Evolutionary conservation across 2,113 vertebrate genomes (phyloP).

Genomic region (Carassius auratus): DNA sequence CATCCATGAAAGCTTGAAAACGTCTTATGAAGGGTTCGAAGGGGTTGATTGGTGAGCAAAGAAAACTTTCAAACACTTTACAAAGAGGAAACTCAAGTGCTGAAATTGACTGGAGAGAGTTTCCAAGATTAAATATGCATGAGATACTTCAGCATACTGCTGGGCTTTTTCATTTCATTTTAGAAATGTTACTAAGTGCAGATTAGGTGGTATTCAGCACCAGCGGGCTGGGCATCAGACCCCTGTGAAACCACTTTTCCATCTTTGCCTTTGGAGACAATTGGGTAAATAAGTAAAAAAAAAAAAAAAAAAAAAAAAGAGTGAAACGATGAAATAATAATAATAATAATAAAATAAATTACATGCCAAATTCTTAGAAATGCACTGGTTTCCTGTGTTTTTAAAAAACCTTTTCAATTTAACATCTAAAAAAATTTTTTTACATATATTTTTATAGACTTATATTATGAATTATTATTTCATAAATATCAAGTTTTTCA

Average conservation of each 20-base stretch:
- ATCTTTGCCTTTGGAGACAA: slow-evolving; percentile 32
- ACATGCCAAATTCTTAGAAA: not conserved
- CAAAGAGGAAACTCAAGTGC: slow-evolving; percentile 56
- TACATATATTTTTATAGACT: not conserved
- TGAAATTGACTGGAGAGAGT: slow-evolving; percentile 60
- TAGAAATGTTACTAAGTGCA: slow-evolving; percentile 43
- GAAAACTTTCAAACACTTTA: slow-evolving; percentile 56
- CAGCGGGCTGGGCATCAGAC: slow-evolving; percentile 43
- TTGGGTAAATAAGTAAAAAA: not conserved
- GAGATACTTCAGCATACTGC: slow-evolving; percentile 65
- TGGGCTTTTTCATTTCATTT: slow-evolving; percentile 53
- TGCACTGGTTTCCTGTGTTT: not conserved
- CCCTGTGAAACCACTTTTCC: slow-evolving; percentile 39
- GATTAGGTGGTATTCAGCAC: slow-evolving; percentile 66
- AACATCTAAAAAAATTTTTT: too few relatives aligned
- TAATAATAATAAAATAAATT: too few relatives aligned
- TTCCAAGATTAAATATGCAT: slow-evolving; percentile 70
- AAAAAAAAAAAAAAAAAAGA: not conserved
- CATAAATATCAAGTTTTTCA: not conserved
- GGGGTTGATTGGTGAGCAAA: slow-evolving; percentile 10
- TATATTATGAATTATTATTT: not conserved
- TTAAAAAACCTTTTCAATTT: not conserved
- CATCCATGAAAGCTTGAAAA: slow-evolving; percentile 50
- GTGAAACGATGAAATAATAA: not conserved
- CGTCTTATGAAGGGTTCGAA: slow-evolving; percentile 49